A percentile compares a stretch with the other conserved stretches of the same genome.
These are phyloP conservation scores for Psylliodes chrysocephalus DNA, from an alignment of 2,888 invertebrate genomes.

Conservation along the genomic window DNA sequence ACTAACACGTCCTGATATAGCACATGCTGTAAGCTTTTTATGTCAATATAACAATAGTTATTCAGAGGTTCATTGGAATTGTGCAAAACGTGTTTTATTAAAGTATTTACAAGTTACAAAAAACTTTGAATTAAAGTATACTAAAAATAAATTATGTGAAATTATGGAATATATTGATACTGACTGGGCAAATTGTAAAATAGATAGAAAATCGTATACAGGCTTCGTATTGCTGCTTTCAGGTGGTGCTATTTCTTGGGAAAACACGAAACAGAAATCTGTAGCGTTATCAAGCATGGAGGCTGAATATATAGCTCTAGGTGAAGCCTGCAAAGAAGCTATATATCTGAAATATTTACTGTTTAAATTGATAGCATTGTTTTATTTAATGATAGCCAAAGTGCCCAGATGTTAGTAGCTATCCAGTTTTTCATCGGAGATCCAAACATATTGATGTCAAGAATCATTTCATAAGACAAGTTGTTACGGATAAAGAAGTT, in stretches of 20 bases:
- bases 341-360: conserved; percentile 30
- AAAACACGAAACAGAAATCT: conserved; percentile 45
- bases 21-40: too few species aligned
- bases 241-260: not conserved
- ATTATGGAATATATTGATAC: too few species aligned
- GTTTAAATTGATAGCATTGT: not conserved
- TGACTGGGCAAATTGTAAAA: conserved; percentile 15
- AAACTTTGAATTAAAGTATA: too few species aligned
- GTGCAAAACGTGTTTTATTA: too few species aligned
- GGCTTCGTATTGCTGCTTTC: not conserved
- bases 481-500: not conserved
- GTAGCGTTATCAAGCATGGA: conserved; percentile 50
- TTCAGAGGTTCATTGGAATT: too few species aligned
- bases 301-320: conserved; percentile 51
- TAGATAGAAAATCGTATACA: conserved; percentile 6
- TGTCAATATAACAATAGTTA: too few species aligned
- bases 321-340: conserved; percentile 48
- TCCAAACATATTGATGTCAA: conserved; percentile 30
- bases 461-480: conserved; percentile 1
- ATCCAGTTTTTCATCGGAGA: conserved; percentile 27
- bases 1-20: too few species aligned
- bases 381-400: conserved; percentile 34
- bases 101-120: too few species aligned
- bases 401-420: conserved; percentile 30
- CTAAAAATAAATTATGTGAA: too few species aligned